Evolutionary conservation across 2,797 vertebrate genomes (phyloP).

Genomic region (Syndactyla subalaris): DNA sequence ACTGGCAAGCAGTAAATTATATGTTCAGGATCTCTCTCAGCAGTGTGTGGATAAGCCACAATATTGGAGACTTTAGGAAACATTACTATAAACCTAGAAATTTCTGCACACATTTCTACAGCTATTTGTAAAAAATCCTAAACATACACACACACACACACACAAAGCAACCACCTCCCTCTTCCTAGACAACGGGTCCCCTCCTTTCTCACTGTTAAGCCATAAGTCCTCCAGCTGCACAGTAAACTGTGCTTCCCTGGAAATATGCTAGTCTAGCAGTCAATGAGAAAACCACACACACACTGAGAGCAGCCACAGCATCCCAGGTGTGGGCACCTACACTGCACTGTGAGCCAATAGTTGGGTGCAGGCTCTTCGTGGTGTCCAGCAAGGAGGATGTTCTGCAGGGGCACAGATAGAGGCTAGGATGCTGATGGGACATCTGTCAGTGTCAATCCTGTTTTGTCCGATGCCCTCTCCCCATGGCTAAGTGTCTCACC

Average conservation of each 20-base stretch:
- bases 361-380: not conserved
- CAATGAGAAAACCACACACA: not conserved
- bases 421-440: not conserved
- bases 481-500: not conserved
- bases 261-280: not conserved
- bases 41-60: not conserved
- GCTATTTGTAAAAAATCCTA: not conserved
- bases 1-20: not conserved
- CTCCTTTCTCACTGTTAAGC: not conserved
- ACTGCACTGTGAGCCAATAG: not conserved
- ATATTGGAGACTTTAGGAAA: not conserved
- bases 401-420: not conserved
- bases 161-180: not conserved
- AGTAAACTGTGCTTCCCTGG: accelerated
- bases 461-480: not conserved
- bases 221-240: not conserved
- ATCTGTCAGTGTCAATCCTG: not conserved
- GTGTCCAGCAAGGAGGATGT: not conserved
- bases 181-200: accelerated
- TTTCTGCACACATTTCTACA: not conserved
- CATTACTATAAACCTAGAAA: not conserved
- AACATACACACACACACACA: not conserved
- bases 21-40: not conserved
- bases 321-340: not conserved
- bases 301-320: not conserved